Evolutionary conservation across 2,113 vertebrate species (phyloP).

Genomic region (Podarcis raffonei): DNA sequence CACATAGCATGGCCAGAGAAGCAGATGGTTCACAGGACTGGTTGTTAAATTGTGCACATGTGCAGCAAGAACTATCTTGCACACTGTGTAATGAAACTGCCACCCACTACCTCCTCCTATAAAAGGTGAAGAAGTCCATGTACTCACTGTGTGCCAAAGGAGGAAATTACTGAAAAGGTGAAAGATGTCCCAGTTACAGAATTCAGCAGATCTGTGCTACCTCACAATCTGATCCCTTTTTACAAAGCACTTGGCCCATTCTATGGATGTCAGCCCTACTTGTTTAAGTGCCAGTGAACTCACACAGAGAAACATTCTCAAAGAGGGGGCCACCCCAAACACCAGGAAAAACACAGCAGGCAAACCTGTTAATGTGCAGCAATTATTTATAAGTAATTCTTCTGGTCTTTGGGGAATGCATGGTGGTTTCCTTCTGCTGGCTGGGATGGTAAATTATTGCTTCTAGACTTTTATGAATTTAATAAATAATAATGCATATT

Average conservation of each 20-base stretch:
- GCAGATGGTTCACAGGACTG: slow-evolving; percentile 18
- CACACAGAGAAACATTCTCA: background rate
- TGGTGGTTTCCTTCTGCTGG: background rate
- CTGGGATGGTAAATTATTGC: slow-evolving; percentile 8
- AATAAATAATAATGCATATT: slow-evolving; percentile 53
- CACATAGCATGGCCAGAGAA: background rate
- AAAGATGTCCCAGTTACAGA: background rate
- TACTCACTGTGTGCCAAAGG: background rate
- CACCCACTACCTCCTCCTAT: background rate
- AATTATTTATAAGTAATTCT: background rate
- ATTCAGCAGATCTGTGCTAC: background rate
- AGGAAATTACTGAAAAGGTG: background rate
- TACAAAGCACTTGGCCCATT: background rate
- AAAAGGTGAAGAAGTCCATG: background rate
- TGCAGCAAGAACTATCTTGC: background rate
- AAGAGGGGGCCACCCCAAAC: background rate
- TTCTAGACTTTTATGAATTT: slow-evolving; percentile 16
- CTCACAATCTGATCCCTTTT: background rate
- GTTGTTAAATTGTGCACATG: background rate
- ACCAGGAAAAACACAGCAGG: background rate
- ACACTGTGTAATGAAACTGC: background rate
- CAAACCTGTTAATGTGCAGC: background rate
- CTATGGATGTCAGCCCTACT: background rate
- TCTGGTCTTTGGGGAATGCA: background rate
- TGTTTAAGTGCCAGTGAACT: background rate